Percentiles rank a stretch among this genome's conserved stretches.
These are phyloP conservation scores for Phania funesta DNA, from an alignment of 2,888 invertebrate species.

Conservation along the genomic window DNA sequence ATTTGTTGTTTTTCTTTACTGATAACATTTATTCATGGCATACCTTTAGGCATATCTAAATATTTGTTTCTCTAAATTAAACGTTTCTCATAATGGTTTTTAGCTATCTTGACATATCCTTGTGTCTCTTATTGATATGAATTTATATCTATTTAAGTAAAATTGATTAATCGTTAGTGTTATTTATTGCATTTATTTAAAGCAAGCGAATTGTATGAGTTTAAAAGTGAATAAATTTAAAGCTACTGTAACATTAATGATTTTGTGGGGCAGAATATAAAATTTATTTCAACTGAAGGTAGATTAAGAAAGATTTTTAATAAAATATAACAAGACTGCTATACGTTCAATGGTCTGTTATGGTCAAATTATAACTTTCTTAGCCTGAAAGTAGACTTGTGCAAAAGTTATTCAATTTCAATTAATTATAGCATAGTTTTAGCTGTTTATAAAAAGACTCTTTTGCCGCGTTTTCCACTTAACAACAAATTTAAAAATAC, in stretches of 20 bases:
- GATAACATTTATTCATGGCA: not conserved
- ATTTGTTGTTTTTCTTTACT: not conserved
- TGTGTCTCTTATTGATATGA: conserved; percentile 14
- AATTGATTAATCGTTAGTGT: conserved; percentile 49
- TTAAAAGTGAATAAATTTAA: not conserved
- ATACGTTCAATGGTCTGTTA: too few species aligned
- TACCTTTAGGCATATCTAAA: conserved; percentile 36
- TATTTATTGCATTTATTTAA: conserved; percentile 34
- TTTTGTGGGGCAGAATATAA: not conserved
- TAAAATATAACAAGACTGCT: too few species aligned
- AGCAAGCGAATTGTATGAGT: not conserved
- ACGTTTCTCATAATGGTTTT: conserved; percentile 26
- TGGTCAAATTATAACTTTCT: too few species aligned
- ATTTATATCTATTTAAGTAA: conserved; percentile 39
- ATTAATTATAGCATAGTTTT: not conserved
- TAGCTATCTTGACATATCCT: conserved; percentile 26
- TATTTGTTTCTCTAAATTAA: conserved; percentile 12
- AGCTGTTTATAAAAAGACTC: not conserved
- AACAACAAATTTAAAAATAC: too few species aligned
- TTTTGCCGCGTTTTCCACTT: too few species aligned
- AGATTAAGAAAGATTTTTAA: not conserved
- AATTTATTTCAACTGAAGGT: not conserved
- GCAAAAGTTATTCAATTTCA: too few species aligned
- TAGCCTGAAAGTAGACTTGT: too few species aligned
- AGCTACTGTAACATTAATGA: not conserved